Conservation (phyloP, 2,797 vertebrate species). For the Decapterus maruadsi region DNA sequence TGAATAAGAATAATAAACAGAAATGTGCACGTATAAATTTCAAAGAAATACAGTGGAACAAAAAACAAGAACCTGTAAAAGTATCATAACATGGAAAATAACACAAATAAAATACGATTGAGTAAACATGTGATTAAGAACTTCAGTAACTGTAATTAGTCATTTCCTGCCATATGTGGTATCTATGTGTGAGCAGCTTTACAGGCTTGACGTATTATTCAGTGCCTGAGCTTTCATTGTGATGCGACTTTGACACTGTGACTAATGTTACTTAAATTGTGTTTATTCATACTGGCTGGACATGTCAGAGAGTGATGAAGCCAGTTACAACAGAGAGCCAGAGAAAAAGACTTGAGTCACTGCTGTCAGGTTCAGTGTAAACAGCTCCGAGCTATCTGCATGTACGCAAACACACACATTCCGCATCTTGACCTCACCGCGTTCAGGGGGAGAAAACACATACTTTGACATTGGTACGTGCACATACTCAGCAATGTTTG, state of each 20-base stretch:
- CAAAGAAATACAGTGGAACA: not conserved
- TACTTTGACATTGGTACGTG: slow-evolving; percentile 25
- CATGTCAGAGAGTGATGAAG: slow-evolving; percentile 23
- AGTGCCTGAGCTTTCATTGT: slow-evolving; percentile 2
- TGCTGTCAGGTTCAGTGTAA: slow-evolving; percentile 27
- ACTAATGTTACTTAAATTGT: slow-evolving; percentile 27
- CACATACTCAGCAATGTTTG: slow-evolving; percentile 10
- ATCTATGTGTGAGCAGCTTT: not conserved
- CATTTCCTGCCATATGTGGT: not conserved
- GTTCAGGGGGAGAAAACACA: slow-evolving; percentile 22
- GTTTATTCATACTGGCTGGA: slow-evolving; percentile 33
- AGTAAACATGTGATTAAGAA: not conserved
- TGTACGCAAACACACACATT: slow-evolving; percentile 50
- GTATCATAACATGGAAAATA: not conserved
- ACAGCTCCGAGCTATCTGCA: slow-evolving; percentile 26
- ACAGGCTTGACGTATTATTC: not conserved
- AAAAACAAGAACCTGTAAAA: not conserved
- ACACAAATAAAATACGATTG: not conserved
- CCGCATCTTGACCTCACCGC: slow-evolving; percentile 26
- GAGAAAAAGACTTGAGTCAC: slow-evolving; percentile 49
- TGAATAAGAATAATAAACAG: not conserved
- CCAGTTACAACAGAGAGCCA: slow-evolving; percentile 17
- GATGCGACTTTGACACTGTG: slow-evolving; percentile 27
- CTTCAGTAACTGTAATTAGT: not conserved
- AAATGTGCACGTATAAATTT: not conserved